These are phyloP conservation scores for Neodiprion fabricii DNA, from an alignment of 1,140 invertebrate species.

Conservation along the genomic window DNA sequence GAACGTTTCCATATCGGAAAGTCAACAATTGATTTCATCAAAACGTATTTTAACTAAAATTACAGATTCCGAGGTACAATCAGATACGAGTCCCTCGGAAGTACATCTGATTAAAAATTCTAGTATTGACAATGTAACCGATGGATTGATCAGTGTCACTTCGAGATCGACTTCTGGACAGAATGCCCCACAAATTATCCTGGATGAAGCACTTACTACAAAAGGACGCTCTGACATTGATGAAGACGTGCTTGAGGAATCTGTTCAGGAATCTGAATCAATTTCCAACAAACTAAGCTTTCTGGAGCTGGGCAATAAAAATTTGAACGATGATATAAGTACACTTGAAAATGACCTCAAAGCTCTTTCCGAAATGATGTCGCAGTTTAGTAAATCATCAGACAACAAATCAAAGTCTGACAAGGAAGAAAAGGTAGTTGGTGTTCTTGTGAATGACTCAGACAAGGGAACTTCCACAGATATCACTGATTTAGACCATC, in stretches of 20 bases:
- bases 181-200: neutral
- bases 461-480: neutral
- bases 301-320: constrained; percentile 52
- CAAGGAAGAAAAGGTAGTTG: neutral
- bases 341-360: constrained; percentile 54
- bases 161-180: neutral
- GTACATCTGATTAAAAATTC: neutral
- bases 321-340: constrained; percentile 53
- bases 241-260: constrained; percentile 6
- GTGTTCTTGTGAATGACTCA: neutral
- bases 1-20: neutral
- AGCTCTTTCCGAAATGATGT: constrained; percentile 56
- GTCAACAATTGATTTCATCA: neutral
- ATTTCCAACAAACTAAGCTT: constrained; percentile 44
- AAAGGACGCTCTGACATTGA: constrained; percentile 4
- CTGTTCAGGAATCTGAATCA: neutral
- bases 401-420: constrained; percentile 37
- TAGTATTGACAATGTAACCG: neutral
- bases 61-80: neutral
- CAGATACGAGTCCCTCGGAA: too few species aligned
- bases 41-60: neutral
- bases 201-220: constrained; percentile 7
- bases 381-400: constrained; percentile 50
- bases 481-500: neutral
- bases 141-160: neutral